Percentiles rank a stretch among this genome's conserved stretches.
Evolutionary conservation across 2,888 invertebrate genomes (phyloP).

Genomic region (Mimas tiliae): DNA sequence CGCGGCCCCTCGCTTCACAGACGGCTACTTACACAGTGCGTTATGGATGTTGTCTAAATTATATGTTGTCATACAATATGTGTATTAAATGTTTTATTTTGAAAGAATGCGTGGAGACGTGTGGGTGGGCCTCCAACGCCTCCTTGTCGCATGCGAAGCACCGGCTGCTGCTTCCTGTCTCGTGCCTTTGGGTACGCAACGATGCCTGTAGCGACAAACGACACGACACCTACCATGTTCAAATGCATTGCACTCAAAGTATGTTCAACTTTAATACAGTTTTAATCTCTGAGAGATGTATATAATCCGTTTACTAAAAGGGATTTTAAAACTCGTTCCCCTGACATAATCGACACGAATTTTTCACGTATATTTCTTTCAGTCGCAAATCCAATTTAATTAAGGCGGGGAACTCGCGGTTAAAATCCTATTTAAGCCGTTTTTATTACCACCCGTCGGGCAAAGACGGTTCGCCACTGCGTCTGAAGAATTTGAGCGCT

Average conservation of each 20-base stretch:
- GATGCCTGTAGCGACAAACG: constrained; percentile 39
- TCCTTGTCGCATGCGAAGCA: constrained; percentile 28
- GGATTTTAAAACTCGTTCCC: constrained; percentile 74
- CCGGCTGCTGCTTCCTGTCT: constrained; percentile 69
- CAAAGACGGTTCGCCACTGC: constrained; percentile 79
- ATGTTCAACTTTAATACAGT: constrained; percentile 50
- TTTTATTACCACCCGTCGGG: constrained; percentile 84
- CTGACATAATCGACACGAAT: constrained; percentile 81
- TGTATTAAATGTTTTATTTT: constrained; percentile 10
- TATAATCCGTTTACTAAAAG: constrained; percentile 71
- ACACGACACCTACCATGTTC: constrained; percentile 33
- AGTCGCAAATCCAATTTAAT: constrained; percentile 84
- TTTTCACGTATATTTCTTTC: constrained; percentile 83
- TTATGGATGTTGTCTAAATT: no score
- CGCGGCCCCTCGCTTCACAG: no score
- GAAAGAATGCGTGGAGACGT: constrained; percentile 30
- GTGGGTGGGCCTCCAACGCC: constrained; percentile 33
- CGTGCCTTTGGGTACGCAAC: constrained; percentile 47
- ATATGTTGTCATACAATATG: constrained; percentile 32
- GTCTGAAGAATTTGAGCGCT: constrained; percentile 80
- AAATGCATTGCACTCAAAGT: constrained; percentile 42
- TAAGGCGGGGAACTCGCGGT: constrained; percentile 83
- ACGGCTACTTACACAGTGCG: no score
- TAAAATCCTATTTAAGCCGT: constrained; percentile 85
- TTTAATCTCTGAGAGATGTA: constrained; percentile 60